Evolutionary conservation across 2,888 invertebrate genomes (phyloP).

Genomic region (Zaprionus obscuricornis): DNA sequence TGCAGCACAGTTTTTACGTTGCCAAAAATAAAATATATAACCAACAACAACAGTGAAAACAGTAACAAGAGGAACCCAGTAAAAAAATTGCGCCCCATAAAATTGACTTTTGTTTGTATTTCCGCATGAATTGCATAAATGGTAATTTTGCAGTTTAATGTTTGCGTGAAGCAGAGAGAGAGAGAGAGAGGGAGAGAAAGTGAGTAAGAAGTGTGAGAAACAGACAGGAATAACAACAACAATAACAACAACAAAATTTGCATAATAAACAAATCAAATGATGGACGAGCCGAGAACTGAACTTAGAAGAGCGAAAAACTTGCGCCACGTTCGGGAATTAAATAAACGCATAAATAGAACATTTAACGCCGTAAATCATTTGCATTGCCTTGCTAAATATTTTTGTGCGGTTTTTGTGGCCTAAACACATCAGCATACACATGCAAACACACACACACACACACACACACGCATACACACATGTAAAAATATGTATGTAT

Average conservation of each 20-base stretch:
- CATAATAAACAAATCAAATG: slow-evolving; percentile 78
- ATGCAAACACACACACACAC: too few species aligned
- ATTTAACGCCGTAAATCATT: slow-evolving; percentile 75
- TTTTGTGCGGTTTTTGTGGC: slow-evolving; percentile 44
- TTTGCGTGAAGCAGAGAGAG: slow-evolving; percentile 45
- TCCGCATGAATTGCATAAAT: slow-evolving; percentile 80
- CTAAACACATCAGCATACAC: too few species aligned
- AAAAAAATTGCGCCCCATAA: slow-evolving; percentile 57
- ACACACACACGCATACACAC: too few species aligned
- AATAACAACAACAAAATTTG: slow-evolving; percentile 59
- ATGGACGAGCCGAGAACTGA: slow-evolving; percentile 30
- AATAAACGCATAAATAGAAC: slow-evolving; percentile 78
- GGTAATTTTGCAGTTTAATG: slow-evolving; percentile 79
- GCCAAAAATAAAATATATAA: slow-evolving; percentile 29
- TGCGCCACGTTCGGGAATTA: slow-evolving; percentile 51
- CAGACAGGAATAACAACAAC: slow-evolving; percentile 17
- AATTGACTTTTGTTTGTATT: slow-evolving; percentile 79
- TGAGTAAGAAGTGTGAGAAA: background rate
- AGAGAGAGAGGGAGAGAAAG: background rate
- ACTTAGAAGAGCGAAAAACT: slow-evolving; percentile 56
- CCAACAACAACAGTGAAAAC: slow-evolving; percentile 14
- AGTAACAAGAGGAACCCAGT: slow-evolving; percentile 5
- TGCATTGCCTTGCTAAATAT: slow-evolving; percentile 64
- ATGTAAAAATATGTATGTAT: too few species aligned
- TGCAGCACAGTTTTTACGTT: slow-evolving; percentile 11